These are phyloP conservation scores for Toxotes lorentzi DNA, from an alignment of 2,797 vertebrate species.

Conservation along the genomic window DNA sequence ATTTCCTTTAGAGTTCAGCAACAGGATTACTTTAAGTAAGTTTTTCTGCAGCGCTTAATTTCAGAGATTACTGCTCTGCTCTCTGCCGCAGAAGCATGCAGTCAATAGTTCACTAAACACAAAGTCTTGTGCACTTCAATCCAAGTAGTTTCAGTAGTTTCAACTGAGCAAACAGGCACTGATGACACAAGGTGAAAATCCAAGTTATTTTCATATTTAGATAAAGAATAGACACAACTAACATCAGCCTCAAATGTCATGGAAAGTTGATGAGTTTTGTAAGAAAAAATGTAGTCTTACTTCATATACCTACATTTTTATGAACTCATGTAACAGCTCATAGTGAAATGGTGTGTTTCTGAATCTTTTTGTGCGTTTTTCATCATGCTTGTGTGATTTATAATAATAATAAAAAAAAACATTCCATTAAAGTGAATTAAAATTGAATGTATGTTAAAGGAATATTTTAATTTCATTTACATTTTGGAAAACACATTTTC, in stretches of 20 bases:
- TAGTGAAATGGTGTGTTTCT: not conserved
- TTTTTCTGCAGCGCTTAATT: constrained; percentile 1
- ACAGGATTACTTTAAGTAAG: constrained; percentile 12
- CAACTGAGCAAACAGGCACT: constrained; percentile 58
- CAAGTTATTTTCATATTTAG: constrained; percentile 48
- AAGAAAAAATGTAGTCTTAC: constrained; percentile 27
- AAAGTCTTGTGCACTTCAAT: no score
- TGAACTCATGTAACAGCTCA: constrained; percentile 19
- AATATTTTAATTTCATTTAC: not conserved
- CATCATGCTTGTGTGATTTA: not conserved
- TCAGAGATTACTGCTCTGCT: not conserved
- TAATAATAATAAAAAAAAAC: no score
- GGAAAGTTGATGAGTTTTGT: constrained; percentile 29
- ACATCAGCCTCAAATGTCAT: constrained; percentile 28
- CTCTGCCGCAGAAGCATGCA: not conserved
- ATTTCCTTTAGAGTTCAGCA: constrained; percentile 1
- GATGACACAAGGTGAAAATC: constrained; percentile 46
- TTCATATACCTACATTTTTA: constrained; percentile 24
- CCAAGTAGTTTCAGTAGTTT: no score
- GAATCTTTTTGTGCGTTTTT: not conserved
- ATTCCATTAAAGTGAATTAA: no score
- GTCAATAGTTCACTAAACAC: constrained; percentile 38
- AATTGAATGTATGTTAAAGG: not conserved
- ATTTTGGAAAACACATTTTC: not conserved
- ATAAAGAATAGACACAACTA: constrained; percentile 39